phyloP scores from a whole-genome alignment of 2,888 invertebrate genomes.

The Homarus gammarus region DNA sequence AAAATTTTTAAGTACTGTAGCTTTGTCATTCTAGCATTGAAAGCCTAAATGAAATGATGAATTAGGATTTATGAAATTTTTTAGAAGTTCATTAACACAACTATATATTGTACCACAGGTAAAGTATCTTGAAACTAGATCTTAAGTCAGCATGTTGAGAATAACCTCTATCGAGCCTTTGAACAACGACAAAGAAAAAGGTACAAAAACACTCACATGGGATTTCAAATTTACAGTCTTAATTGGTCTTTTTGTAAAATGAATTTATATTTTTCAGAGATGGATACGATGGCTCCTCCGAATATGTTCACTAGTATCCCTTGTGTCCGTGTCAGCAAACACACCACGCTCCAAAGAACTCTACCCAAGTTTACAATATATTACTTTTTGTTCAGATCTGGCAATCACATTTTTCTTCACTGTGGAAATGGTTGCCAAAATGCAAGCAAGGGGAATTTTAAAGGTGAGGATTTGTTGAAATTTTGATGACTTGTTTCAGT shows the following conservation, averaged over 20 bases:
- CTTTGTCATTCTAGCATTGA: too few relatives aligned
- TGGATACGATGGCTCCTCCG: constrained; percentile 94
- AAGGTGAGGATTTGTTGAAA: constrained; percentile 83
- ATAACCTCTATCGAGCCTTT: too few relatives aligned
- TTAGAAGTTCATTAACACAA: too few relatives aligned
- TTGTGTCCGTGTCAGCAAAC: constrained; percentile 97
- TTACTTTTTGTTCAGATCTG: constrained; percentile 94
- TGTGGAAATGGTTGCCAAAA: constrained; percentile 99
- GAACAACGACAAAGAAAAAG: too few relatives aligned
- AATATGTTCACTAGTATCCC: constrained; percentile 93
- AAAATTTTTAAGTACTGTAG: too few relatives aligned
- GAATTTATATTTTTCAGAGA: constrained; percentile 82
- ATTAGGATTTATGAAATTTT: too few relatives aligned
- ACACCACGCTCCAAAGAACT: constrained; percentile 97
- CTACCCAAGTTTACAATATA: constrained; percentile 90
- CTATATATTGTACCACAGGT: too few relatives aligned
- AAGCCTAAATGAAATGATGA: too few relatives aligned
- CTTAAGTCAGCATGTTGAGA: too few relatives aligned
- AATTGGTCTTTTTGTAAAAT: not conserved
- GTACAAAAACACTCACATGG: not conserved
- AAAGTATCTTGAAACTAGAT: too few relatives aligned
- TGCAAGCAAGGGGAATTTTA: constrained; percentile 95
- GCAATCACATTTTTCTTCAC: constrained; percentile 95
- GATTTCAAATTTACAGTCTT: not conserved
- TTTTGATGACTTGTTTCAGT: too few relatives aligned